Evolutionary conservation across 2,888 invertebrate genomes (phyloP), one percentile per base, ranked within the genome.

Genomic region (Acleris sparsana): DNA sequence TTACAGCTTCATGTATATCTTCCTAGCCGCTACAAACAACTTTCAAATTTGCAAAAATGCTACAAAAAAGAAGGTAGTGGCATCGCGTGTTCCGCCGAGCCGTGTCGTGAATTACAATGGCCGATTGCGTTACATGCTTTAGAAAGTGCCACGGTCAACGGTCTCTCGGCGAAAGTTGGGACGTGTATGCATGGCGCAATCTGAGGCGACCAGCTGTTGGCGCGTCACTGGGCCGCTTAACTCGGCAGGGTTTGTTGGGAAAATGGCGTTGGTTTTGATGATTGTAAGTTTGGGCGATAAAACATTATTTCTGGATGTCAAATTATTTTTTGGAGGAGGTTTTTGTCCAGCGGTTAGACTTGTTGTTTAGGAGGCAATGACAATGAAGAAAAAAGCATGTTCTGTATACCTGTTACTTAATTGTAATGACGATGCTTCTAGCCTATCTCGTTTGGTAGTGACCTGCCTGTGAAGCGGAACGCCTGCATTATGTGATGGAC

Each of bases 61-160:
- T 73, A 73, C 80, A 82, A 86, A 85, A 88, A 86, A 61, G 51
- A 83, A 75, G 74, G 79, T 82, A 87, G 86, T 83, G 83, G 82
- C 81, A 84, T 91, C 87, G 92, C 92, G 89, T 89, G 90, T 85
- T 73, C 73, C 80, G 82, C 68, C 78, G 81, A 83, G 84, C 78
- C 85, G 83, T 86, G 84, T 85, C 85, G 87, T 86, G 89, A 87
- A 87, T 88, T 87, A 88, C 90, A 89, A 89, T 88, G 82, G 85
- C 74, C 79, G 74, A 83, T 89, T 87, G 88, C 85, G 85, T 92
- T 92, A 90, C 85, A 90, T 81, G 85, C 76, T 89, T 90, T 91
- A 91, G 92, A 92, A 92, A 92, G 92, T 86, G 76, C 86, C 90
- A 91, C 92, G 92, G 92, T 89, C 92, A 89, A 85, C 83, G 89